phyloP scores from a whole-genome alignment of 2,797 vertebrate genomes.

The Monodelphis domestica region DNA sequence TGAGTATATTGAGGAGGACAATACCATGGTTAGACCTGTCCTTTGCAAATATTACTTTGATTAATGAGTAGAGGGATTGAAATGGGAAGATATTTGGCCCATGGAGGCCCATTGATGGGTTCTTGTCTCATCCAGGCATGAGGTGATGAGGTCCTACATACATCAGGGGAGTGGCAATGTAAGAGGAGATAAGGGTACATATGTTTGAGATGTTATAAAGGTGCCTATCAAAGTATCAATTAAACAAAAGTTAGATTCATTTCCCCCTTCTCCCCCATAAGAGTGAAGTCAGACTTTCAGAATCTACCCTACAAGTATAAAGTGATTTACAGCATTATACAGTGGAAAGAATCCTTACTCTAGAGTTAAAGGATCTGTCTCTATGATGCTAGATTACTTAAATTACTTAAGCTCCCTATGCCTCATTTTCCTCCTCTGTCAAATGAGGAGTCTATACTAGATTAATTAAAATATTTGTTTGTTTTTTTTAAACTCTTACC shows the following conservation, averaged over 20 bases:
- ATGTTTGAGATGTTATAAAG: neutral
- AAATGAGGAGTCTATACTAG: neutral
- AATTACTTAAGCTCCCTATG: neutral
- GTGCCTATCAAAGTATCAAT: neutral
- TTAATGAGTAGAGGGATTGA: neutral
- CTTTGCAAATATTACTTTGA: neutral
- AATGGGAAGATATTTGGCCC: neutral
- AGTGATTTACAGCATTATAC: neutral
- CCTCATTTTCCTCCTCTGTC: neutral
- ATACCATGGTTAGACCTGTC: neutral
- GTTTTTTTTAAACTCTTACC: too few relatives aligned
- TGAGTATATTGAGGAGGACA: neutral
- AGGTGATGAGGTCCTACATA: neutral
- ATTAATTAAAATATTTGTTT: too few relatives aligned
- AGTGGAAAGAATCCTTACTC: neutral
- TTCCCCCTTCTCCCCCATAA: neutral
- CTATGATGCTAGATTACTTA: neutral
- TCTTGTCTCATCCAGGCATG: neutral
- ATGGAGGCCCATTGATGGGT: neutral
- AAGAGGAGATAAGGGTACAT: neutral
- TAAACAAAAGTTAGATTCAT: neutral
- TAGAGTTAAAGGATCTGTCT: neutral
- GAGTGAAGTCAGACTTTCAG: neutral
- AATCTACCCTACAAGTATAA: neutral
- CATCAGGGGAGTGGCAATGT: neutral